A percentile compares a stretch with the other conserved stretches of the same genome.
phyloP scores from a whole-genome alignment of 2,113 vertebrate species.

The Entelurus aequoreus region DNA sequence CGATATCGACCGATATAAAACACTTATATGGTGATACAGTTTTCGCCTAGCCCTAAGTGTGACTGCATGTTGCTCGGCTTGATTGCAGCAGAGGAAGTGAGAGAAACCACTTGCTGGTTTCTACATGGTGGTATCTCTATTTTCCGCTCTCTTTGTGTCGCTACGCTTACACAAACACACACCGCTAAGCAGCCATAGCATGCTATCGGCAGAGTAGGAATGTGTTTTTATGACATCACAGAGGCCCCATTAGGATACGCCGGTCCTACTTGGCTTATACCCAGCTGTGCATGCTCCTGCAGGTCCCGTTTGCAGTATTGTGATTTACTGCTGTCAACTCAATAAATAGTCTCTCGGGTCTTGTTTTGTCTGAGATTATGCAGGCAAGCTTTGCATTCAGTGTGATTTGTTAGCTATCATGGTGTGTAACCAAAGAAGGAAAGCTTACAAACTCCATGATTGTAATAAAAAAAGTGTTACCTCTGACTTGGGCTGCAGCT shows the following conservation, averaged over 20 bases:
- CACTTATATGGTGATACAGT: no score
- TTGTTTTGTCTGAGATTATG: neutral
- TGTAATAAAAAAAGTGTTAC: neutral
- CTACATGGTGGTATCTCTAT: neutral
- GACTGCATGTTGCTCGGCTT: neutral
- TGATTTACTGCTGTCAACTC: slow-evolving; percentile 15
- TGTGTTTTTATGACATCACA: slow-evolving; percentile 37
- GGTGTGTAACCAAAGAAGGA: neutral
- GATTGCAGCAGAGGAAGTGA: slow-evolving; percentile 2
- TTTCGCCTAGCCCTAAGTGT: no score
- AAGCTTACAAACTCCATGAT: neutral
- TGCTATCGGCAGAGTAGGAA: slow-evolving; percentile 27
- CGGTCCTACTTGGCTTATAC: slow-evolving; percentile 32
- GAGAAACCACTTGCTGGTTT: slow-evolving; percentile 13
- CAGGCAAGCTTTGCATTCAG: slow-evolving; percentile 10
- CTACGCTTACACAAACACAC: slow-evolving; percentile 9
- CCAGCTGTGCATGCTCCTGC: slow-evolving; percentile 7
- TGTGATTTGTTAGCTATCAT: slow-evolving; percentile 5
- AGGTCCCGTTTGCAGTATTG: neutral
- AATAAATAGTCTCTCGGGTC: neutral
- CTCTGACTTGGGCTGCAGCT: no score
- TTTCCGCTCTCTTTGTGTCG: slow-evolving; percentile 5
- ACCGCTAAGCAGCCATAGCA: slow-evolving; percentile 20
- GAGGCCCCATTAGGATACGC: slow-evolving; percentile 33
- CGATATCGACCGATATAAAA: no score